Conservation (phyloP, 2,888 invertebrate genomes). For the Drosophila meridiana region DNA sequence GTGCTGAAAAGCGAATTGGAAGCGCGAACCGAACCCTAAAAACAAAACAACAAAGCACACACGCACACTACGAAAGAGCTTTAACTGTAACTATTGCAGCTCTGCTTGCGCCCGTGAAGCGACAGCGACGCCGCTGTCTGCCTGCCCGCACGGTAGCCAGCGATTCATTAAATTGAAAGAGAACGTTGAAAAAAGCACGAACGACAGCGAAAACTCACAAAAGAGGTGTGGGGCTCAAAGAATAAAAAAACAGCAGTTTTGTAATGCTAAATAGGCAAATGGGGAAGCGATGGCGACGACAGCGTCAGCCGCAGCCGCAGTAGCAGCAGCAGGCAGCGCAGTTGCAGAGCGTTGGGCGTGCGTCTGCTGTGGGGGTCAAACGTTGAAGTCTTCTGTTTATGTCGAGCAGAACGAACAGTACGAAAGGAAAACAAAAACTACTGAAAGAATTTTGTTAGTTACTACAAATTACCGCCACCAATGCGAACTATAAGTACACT, state of each 20-base stretch:
- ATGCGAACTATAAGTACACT: slow-evolving; percentile 20
- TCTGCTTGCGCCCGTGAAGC: slow-evolving; percentile 11
- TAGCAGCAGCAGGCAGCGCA: slow-evolving; percentile 16
- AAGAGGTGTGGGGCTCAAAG: slow-evolving; percentile 51
- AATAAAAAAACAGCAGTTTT: slow-evolving; percentile 65
- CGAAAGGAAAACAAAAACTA: slow-evolving; percentile 12
- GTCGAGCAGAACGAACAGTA: slow-evolving; percentile 16
- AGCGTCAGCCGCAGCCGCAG: slow-evolving; percentile 1
- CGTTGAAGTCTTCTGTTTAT: slow-evolving; percentile 78
- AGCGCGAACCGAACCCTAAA: slow-evolving; percentile 43
- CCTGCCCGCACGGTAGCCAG: slow-evolving; percentile 49
- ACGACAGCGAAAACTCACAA: slow-evolving; percentile 68
- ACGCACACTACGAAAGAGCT: slow-evolving; percentile 45
- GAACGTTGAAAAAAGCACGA: slow-evolving; percentile 76
- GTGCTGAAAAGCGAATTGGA: slow-evolving; percentile 74
- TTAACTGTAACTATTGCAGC: slow-evolving; percentile 63
- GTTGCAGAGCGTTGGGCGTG: slow-evolving; percentile 31
- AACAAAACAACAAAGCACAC: slow-evolving; percentile 8
- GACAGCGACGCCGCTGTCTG: slow-evolving; percentile 24
- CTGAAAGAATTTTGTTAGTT: slow-evolving; percentile 39
- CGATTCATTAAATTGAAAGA: slow-evolving; percentile 70
- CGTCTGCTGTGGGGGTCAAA: slow-evolving; percentile 25
- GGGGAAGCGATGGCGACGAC: slow-evolving; percentile 7
- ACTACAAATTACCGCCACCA: slow-evolving; percentile 43
- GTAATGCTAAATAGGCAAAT: slow-evolving; percentile 74